Evolutionary conservation across 2,797 vertebrate species (phyloP).

Genomic region (Propithecus deckenii): DNA sequence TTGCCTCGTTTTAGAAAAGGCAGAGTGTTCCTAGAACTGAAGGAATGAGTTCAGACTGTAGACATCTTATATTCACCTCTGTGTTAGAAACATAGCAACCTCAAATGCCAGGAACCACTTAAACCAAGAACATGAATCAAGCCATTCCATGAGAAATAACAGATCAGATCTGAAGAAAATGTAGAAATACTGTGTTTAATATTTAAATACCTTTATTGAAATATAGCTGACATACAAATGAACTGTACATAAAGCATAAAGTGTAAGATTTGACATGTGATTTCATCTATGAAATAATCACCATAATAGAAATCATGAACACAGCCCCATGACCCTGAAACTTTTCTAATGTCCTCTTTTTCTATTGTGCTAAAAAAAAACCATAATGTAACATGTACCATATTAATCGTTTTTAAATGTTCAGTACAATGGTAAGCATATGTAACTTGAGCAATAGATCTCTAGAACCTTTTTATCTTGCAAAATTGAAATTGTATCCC

Average conservation of each 20-base stretch:
- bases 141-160: background rate
- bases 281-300: background rate
- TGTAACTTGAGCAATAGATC: background rate
- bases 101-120: background rate
- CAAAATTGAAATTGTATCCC: background rate
- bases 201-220: background rate
- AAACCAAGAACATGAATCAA: background rate
- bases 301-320: background rate
- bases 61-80: background rate
- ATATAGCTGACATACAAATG: background rate
- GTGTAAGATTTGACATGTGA: background rate
- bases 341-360: background rate
- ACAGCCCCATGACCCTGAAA: background rate
- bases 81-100: background rate
- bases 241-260: background rate
- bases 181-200: background rate
- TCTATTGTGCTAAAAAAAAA: background rate
- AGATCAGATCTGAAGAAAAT: background rate
- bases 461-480: background rate
- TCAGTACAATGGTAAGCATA: background rate
- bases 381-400: background rate
- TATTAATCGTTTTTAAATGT: background rate
- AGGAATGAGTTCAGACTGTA: background rate
- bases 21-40: background rate
- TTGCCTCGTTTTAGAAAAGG: background rate